Evolutionary conservation across 2,888 invertebrate genomes (phyloP).

Genomic region (Caenorhabditis panamensis): DNA sequence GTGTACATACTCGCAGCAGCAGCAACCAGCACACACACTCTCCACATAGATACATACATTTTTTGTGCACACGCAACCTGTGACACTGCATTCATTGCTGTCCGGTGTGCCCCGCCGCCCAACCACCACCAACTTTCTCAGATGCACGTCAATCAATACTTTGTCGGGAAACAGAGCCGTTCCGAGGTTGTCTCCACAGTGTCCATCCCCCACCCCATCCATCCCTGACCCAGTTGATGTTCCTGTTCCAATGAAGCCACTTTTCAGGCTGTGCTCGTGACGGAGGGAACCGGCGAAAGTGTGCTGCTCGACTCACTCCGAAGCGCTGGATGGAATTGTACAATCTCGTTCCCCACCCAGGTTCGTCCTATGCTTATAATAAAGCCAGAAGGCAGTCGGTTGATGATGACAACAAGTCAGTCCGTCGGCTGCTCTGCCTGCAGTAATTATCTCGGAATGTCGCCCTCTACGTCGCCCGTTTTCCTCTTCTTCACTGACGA

Average conservation of each 20-base stretch:
- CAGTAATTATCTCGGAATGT: conserved; percentile 22
- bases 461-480: neutral
- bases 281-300: conserved; percentile 66
- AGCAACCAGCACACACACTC: conserved; percentile 7
- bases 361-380: conserved; percentile 12
- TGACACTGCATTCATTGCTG: conserved; percentile 51
- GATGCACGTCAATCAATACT: conserved; percentile 40
- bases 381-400: neutral
- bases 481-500: conserved; percentile 12
- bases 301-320: conserved; percentile 69
- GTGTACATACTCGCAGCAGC: conserved; percentile 19
- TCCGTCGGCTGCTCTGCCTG: neutral
- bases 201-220: neutral
- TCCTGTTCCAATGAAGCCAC: neutral
- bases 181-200: conserved; percentile 21
- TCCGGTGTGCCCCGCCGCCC: neutral
- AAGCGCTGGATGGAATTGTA: conserved; percentile 68
- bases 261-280: conserved; percentile 68
- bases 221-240: neutral
- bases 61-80: conserved; percentile 50
- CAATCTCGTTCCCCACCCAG: conserved; percentile 50
- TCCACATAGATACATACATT: conserved; percentile 28
- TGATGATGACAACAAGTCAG: conserved; percentile 27
- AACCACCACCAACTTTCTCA: neutral
- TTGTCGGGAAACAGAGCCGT: conserved; percentile 10